Percentiles rank a stretch among this genome's conserved stretches.
Evolutionary conservation across 1,140 invertebrate species (phyloP).

Genomic region (Drosophila sulfurigaster): DNA sequence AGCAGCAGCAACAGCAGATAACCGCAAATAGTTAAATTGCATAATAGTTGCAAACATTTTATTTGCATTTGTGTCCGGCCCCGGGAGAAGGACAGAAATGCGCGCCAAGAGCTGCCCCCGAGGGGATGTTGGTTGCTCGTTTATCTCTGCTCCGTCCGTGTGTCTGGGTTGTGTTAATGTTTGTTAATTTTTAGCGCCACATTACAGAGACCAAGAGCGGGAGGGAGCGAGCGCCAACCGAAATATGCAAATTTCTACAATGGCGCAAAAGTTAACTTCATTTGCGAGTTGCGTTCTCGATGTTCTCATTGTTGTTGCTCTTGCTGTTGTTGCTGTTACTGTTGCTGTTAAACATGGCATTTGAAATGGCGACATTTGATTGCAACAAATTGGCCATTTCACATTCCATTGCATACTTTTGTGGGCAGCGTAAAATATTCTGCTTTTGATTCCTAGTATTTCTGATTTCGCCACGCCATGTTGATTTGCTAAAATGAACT

Average conservation of each 20-base stretch:
- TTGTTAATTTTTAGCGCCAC: constrained; percentile 57
- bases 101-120: background rate
- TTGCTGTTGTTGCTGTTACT: constrained; percentile 10
- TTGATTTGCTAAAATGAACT: constrained; percentile 5
- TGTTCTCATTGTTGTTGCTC: constrained; percentile 10
- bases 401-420: constrained; percentile 42
- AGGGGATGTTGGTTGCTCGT: constrained; percentile 20
- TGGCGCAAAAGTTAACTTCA: constrained; percentile 36
- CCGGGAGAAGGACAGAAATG: background rate
- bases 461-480: background rate
- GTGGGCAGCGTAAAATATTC: constrained; percentile 8
- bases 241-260: constrained; percentile 52
- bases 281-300: constrained; percentile 14
- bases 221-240: constrained; percentile 8
- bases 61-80: constrained; percentile 53
- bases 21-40: constrained; percentile 66
- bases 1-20: constrained; percentile 40
- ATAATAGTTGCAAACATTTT: constrained; percentile 66
- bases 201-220: constrained; percentile 35
- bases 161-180: constrained; percentile 44
- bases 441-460: constrained; percentile 4
- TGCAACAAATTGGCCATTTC: constrained; percentile 41
- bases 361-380: constrained; percentile 41
- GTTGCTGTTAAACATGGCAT: constrained; percentile 27
- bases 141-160: constrained; percentile 30